Conservation (phyloP, 2,113 vertebrate genomes). For the Clupea harengus region DNA sequence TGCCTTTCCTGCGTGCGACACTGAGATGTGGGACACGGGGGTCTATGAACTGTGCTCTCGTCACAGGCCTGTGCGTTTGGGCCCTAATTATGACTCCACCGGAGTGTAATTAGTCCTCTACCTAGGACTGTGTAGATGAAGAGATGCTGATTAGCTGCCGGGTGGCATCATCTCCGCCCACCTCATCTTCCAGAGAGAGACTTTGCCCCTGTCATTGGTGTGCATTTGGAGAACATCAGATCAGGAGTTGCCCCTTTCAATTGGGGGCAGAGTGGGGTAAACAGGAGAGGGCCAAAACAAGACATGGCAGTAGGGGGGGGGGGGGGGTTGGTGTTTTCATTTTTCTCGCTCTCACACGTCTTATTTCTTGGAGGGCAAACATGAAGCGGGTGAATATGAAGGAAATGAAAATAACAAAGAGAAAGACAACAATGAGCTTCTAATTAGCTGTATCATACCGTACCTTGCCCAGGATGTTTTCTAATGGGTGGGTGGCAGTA, state of each 20-base stretch:
- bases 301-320: too few species aligned
- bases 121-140: not conserved
- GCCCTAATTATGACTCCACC: not conserved
- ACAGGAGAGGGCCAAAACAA: not conserved
- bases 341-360: not conserved
- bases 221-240: not conserved
- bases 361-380: not conserved
- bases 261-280: not conserved
- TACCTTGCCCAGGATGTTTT: slow-evolving; percentile 26
- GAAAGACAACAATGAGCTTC: not conserved
- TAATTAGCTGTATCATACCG: slow-evolving; percentile 31
- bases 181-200: not conserved
- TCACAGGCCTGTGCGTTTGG: not conserved
- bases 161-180: not conserved
- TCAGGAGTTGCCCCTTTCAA: not conserved
- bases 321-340: not conserved
- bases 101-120: not conserved
- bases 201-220: not conserved
- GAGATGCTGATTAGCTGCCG: not conserved
- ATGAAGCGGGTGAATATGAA: not conserved
- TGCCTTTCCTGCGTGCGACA: too few species aligned
- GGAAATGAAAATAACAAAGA: not conserved
- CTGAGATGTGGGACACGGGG: too few species aligned
- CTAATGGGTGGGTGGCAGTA: slow-evolving; percentile 43
- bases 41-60: too few species aligned